Percentiles rank a stretch among this genome's conserved stretches.
phyloP scores from a whole-genome alignment of 2,797 vertebrate species.

The Chaunax sp. region DNA sequence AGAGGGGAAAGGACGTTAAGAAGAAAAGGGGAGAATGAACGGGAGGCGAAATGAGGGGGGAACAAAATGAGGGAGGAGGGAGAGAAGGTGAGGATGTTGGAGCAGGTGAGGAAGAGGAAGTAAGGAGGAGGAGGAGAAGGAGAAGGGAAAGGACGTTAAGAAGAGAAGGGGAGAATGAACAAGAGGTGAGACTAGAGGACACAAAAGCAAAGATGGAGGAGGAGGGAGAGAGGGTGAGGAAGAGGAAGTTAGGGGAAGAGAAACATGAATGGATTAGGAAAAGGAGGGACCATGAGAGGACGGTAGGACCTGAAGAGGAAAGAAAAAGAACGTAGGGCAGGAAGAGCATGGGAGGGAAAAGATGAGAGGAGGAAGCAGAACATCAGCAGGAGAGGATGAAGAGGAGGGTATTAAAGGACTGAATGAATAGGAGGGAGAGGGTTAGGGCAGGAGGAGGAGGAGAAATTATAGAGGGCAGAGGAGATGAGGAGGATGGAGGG shows the following conservation, averaged over 20 bases:
- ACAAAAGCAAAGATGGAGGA: no score
- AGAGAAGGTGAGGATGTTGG: not conserved
- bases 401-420: not conserved
- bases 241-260: not conserved
- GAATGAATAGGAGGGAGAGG: not conserved
- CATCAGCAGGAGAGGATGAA: not conserved
- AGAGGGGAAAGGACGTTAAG: not conserved
- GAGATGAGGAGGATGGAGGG: constrained; percentile 14
- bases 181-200: not conserved
- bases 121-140: not conserved
- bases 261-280: no score
- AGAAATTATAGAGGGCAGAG: not conserved
- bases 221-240: not conserved
- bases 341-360: not conserved
- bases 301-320: no score
- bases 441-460: not conserved
- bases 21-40: no score
- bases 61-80: not conserved
- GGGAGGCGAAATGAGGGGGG: not conserved
- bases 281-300: not conserved
- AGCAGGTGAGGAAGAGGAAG: not conserved
- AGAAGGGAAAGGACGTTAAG: not conserved
- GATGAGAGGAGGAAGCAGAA: not conserved
- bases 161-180: no score
- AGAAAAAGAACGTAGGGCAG: no score